Evolutionary conservation across 2,888 invertebrate genomes (phyloP), one percentile per base, ranked within the genome.

Genomic region (Kryphioiulus occultus): DNA sequence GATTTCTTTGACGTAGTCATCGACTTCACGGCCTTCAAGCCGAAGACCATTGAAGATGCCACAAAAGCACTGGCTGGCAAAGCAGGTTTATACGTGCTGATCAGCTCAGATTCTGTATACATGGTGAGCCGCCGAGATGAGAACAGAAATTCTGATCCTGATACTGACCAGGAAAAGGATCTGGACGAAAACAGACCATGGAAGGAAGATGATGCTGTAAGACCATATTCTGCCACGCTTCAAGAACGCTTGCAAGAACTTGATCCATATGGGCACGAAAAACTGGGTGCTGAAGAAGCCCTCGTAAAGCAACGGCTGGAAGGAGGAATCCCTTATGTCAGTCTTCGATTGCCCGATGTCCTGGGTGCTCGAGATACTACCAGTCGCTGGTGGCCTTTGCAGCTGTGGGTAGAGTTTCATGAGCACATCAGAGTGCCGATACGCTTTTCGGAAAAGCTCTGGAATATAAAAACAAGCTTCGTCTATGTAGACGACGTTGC

Each of bases 21-120:
- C 10, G 93, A 93, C 89, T 93, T 93, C 89, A 92, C 92, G 89
- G 92, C 91, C 0, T 93, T 92, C 89, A 91, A 91, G 84, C 47
- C 22, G 17, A 42, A 91, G 88, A 91, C 91, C n/a, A 90, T 92
- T n/a, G 89, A 90, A 12, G 91, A 92, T 44, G 90, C 91, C 3
- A 88, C 92, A 47, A 90, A 90, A n/a, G 87, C 91, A 35, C 88
- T 92, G 2, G 89, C 90, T 22, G 91, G 90, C 22, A 91, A 91
- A 88, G 90, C 91, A 19, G 90, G 90, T 44, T 88, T 92, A 10
- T 93, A 93, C 88, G 90, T 93, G 15, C 92, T 91, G 89, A 92
- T 93, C 85, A 93, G 93, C 89, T 91, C 92, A 0, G 93, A 93
- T 90, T 92, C 92, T 3, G 92, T 93, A 1, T 93, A 93, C 89